Conservation (phyloP, 2,797 vertebrate genomes). For the Tenualosa ilisha region DNA sequence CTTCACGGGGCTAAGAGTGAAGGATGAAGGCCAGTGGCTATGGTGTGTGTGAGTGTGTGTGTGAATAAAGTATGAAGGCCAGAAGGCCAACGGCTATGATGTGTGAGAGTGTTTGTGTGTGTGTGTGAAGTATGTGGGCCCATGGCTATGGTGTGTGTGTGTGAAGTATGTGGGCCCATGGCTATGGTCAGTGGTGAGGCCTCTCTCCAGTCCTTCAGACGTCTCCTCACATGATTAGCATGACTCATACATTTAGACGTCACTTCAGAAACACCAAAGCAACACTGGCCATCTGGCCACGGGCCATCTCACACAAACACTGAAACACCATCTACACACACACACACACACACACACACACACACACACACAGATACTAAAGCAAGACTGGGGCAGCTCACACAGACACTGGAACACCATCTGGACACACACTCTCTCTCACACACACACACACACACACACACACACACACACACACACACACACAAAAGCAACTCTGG, state of each 20-base stretch:
- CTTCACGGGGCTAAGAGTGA: neutral
- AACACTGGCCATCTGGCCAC: neutral
- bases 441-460: too few species aligned
- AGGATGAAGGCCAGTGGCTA: conserved; percentile 36
- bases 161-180: neutral
- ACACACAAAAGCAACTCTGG: too few species aligned
- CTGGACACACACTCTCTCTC: neutral
- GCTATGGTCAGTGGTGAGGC: conserved; percentile 22
- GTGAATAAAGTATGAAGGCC: too few species aligned
- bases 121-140: neutral
- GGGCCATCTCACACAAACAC: neutral
- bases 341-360: conserved; percentile 22
- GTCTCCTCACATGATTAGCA: neutral
- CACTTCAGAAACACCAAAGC: conserved; percentile 4
- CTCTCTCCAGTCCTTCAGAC: neutral
- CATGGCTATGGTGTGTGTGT: conserved; percentile 9
- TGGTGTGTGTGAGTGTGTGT: neutral
- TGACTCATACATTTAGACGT: neutral
- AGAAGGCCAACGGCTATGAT: too few species aligned
- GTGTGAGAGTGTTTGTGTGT: too few species aligned
- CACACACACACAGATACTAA: neutral
- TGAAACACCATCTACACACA: too few species aligned
- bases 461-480: neutral
- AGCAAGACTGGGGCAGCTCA: neutral
- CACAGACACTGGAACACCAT: neutral